phyloP scores from a whole-genome alignment of 1,140 invertebrate species.

The Danaus melanippus region DNA sequence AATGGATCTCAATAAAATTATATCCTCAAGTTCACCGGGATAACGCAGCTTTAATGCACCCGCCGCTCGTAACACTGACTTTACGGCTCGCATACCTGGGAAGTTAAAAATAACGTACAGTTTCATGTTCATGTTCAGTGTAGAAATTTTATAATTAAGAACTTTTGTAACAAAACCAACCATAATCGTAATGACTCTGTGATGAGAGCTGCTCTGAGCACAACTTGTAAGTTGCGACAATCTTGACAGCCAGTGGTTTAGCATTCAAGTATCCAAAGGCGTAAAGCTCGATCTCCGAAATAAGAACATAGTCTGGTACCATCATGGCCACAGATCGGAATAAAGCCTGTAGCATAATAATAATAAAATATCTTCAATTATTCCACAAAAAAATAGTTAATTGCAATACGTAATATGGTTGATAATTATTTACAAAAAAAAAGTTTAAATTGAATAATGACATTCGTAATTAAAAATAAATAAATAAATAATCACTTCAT shows the following conservation, averaged over 20 bases:
- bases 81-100: constrained; percentile 86
- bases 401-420: no score
- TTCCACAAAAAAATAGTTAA: no score
- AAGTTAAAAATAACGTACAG: neutral
- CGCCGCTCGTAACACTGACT: constrained; percentile 91
- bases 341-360: constrained; percentile 80
- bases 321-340: constrained; percentile 98
- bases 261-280: constrained; percentile 95
- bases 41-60: constrained; percentile 92
- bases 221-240: constrained; percentile 92
- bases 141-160: constrained; percentile 2
- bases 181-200: constrained; percentile 97
- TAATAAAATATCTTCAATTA: no score
- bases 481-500: no score
- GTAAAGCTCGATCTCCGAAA: constrained; percentile 94
- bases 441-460: no score
- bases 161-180: constrained; percentile 37
- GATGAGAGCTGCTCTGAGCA: constrained; percentile 96
- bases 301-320: constrained; percentile 96
- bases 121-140: constrained; percentile 2
- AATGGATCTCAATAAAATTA: constrained; percentile 88
- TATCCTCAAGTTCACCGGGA: constrained; percentile 87
- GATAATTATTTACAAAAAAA: no score
- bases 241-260: constrained; percentile 91
- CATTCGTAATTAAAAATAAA: no score